These are phyloP conservation scores for Drosophila sordidula DNA, from an alignment of 2,888 invertebrate genomes.

Conservation along the genomic window DNA sequence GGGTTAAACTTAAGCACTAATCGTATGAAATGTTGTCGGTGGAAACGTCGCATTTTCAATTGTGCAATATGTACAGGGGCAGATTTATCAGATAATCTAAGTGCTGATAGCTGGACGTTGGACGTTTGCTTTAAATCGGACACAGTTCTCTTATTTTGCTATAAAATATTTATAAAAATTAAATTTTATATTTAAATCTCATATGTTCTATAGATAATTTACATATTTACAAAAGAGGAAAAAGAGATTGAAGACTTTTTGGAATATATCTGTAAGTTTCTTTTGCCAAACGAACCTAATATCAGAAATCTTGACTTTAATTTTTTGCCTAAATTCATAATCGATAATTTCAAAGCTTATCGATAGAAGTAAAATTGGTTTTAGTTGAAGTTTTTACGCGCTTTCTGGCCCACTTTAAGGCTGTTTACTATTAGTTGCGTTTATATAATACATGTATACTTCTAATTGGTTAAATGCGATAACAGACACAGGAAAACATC, in stretches of 20 bases:
- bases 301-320: too few species aligned
- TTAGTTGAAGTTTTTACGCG: too few species aligned
- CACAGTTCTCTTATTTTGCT: background rate
- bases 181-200: too few species aligned
- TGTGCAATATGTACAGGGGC: slow-evolving; percentile 4
- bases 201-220: too few species aligned
- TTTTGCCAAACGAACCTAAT: too few species aligned
- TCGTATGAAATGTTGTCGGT: slow-evolving; percentile 4
- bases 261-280: too few species aligned
- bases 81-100: background rate
- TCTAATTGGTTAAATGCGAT: slow-evolving; percentile 14
- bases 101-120: background rate
- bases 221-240: background rate
- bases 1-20: slow-evolving; percentile 2
- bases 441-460: background rate
- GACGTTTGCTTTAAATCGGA: background rate
- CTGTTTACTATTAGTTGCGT: background rate
- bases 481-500: slow-evolving; percentile 12
- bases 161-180: background rate
- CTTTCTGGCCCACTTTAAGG: too few species aligned
- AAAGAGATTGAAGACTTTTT: too few species aligned
- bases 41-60: background rate
- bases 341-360: background rate
- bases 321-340: background rate
- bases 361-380: too few species aligned